phyloP scores from a whole-genome alignment of 1,140 invertebrate species.

The Brachionus sp. region DNA sequence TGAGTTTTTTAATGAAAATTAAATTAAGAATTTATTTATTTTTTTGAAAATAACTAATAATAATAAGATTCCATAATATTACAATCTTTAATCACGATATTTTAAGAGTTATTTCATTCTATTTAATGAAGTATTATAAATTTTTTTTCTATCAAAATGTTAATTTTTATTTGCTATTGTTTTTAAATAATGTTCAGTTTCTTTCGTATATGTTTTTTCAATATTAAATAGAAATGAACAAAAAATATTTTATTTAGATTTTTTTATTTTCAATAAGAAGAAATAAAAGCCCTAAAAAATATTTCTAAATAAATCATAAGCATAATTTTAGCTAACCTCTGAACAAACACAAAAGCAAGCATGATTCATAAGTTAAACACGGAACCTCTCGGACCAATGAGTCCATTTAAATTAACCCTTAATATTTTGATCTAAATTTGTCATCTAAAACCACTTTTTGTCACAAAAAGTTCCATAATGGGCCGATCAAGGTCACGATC shows the following conservation, averaged over 20 bases:
- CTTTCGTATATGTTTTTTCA: not conserved
- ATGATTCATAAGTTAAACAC: not conserved
- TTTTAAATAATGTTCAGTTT: not conserved
- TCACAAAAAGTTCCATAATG: conserved; percentile 1
- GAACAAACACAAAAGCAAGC: not conserved
- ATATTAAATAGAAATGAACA: not conserved
- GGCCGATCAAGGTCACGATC: not conserved
- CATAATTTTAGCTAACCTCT: not conserved
- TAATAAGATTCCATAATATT: too few species aligned
- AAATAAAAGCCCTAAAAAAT: not conserved
- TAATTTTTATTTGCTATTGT: too few species aligned
- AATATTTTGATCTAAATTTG: not conserved
- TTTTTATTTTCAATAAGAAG: not conserved
- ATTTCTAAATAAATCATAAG: not conserved
- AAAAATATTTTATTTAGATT: not conserved
- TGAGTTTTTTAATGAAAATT: too few species aligned
- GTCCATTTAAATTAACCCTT: not conserved
- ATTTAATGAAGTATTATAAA: too few species aligned
- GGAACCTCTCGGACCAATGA: not conserved
- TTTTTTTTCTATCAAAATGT: too few species aligned
- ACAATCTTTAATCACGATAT: too few species aligned
- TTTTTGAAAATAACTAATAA: too few species aligned
- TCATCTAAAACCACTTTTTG: not conserved
- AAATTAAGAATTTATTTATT: too few species aligned
- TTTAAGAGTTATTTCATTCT: too few species aligned